Evolutionary conservation across 2,888 invertebrate genomes (phyloP).

Genomic region (Sphaerophoria rueppellii): DNA sequence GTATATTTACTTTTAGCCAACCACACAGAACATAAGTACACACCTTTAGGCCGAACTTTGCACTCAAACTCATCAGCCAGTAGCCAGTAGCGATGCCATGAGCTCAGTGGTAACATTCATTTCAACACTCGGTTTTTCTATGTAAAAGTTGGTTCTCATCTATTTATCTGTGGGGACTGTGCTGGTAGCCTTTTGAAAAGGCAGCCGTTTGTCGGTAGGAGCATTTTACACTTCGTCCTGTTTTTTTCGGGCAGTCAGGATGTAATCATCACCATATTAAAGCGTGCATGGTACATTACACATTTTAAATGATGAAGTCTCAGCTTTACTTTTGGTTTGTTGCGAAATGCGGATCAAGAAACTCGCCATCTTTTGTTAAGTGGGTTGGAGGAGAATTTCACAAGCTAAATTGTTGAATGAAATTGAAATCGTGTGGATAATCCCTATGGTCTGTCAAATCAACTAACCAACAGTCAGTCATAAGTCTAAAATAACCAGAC

Average conservation of each 20-base stretch:
- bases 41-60: background rate
- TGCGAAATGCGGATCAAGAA: slow-evolving; percentile 60
- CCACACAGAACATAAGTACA: background rate
- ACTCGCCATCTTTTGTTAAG: slow-evolving; percentile 45
- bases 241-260: slow-evolving; percentile 64
- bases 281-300: slow-evolving; percentile 74
- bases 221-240: slow-evolving; percentile 22
- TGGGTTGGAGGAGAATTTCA: slow-evolving; percentile 5
- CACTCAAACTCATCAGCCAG: background rate
- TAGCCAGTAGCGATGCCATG: background rate
- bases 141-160: background rate
- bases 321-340: slow-evolving; percentile 23
- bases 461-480: no score
- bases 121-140: slow-evolving; percentile 14
- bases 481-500: no score
- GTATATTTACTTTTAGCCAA: slow-evolving; percentile 56
- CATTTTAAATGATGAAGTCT: slow-evolving; percentile 63
- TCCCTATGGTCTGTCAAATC: no score
- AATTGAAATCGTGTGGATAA: no score
- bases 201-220: slow-evolving; percentile 19
- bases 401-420: background rate
- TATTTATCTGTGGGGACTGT: background rate
- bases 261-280: slow-evolving; percentile 74
- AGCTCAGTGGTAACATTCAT: slow-evolving; percentile 31
- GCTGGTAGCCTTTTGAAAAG: background rate